A percentile compares a stretch with the other conserved stretches of the same genome.
Conservation (phyloP, 2,113 vertebrate genomes). For the Ictidomys tridecemlineatus region DNA sequence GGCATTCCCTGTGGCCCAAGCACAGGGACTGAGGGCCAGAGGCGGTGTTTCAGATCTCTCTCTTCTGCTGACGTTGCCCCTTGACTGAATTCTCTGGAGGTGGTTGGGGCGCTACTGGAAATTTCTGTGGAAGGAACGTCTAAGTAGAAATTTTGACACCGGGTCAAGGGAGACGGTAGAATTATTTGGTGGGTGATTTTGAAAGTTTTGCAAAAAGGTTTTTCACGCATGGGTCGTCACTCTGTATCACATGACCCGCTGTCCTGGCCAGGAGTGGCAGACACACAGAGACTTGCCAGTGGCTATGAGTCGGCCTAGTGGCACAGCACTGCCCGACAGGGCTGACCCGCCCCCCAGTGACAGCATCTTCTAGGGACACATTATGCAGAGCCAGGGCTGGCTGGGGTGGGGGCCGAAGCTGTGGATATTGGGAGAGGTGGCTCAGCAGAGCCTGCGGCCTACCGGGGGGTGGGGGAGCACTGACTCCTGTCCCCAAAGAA, state of each 20-base stretch:
- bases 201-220: too few species aligned
- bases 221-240: background rate
- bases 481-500: background rate
- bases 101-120: background rate
- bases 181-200: background rate
- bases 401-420: too few species aligned
- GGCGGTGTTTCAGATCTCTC: background rate
- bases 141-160: background rate
- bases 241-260: too few species aligned
- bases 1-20: constrained; percentile 9
- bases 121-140: background rate
- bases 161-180: background rate
- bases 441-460: background rate
- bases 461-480: too few species aligned
- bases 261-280: background rate
- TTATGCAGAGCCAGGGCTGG: fast-evolving
- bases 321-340: background rate
- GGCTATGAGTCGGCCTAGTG: background rate
- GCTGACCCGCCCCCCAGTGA: fast-evolving
- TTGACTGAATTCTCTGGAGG: background rate
- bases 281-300: fast-evolving
- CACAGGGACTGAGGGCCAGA: background rate
- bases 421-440: too few species aligned
- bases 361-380: fast-evolving
- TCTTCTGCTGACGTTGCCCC: background rate